phyloP scores from a whole-genome alignment of 2,113 vertebrate genomes.

The Oncorhynchus masou region DNA sequence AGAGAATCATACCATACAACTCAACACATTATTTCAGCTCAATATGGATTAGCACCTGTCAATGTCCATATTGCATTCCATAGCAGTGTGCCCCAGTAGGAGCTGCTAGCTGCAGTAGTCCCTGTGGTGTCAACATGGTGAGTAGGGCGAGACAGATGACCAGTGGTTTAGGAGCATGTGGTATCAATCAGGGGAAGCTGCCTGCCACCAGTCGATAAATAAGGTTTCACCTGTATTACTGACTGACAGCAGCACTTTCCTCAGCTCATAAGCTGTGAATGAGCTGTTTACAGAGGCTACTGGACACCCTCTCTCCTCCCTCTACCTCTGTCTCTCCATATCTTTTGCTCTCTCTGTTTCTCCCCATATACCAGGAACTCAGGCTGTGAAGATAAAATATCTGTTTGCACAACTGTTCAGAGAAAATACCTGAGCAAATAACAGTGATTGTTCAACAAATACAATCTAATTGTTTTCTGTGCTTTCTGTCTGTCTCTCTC shows the following conservation, averaged over 20 bases:
- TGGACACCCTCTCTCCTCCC: constrained; percentile 1
- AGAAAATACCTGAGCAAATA: background rate
- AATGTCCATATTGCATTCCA: background rate
- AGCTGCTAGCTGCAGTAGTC: constrained; percentile 1
- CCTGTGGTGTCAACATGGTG: constrained; percentile 26
- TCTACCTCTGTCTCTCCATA: background rate
- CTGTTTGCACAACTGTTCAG: background rate
- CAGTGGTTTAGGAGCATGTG: constrained; percentile 53
- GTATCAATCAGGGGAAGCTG: constrained; percentile 58
- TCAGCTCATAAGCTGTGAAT: constrained; percentile 42
- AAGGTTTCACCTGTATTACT: constrained; percentile 53
- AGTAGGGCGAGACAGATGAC: constrained; percentile 58
- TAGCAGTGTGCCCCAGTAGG: constrained; percentile 7
- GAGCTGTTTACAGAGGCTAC: constrained; percentile 46
- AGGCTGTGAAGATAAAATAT: constrained; percentile 14
- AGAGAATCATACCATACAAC: background rate
- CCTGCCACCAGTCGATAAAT: constrained; percentile 56
- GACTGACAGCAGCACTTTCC: constrained; percentile 52
- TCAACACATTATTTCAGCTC: background rate
- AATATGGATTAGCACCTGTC: background rate
- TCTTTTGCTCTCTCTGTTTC: background rate
- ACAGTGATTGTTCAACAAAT: background rate
- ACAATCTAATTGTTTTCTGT: background rate
- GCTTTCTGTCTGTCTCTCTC: background rate
- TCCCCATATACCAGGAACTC: constrained; percentile 19